Evolutionary conservation across 2,888 invertebrate species (phyloP), one percentile per base, ranked within the genome.

Genomic region (Digitonthophagus gazella): DNA sequence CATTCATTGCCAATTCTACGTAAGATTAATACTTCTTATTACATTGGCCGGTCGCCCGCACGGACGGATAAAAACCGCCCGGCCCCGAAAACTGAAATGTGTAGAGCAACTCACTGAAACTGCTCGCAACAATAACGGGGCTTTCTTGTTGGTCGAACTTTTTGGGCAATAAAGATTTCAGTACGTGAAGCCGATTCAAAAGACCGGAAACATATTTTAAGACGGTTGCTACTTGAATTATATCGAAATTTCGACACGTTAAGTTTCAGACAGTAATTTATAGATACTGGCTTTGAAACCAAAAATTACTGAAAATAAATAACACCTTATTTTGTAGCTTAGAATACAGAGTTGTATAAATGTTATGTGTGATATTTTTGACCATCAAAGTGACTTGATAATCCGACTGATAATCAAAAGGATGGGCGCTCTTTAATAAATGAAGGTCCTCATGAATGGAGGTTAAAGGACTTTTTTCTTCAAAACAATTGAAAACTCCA

Each of bases 151-250:
- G 28, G 28, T 44, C 28, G 6, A 44, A 44, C 28, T 44, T 44
- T 44, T 44, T 44, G 28, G 18, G n/a, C 58, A 58, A 19, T 58
- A 44, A 44, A 44, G 20, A 11, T 58, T 58, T 58, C 58, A 58
- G 18, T 58, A 3, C 58, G 3, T 20, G 15, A n/a, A 11, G 16
- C n/a, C 15, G 58, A 18, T 18, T 58, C 20, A 19, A 58, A 58
- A 16, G n/a, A 19, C 58, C 58, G 18, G 20, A 19, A 18, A n/a
- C 20, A 58, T 58, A 11, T 18, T 58, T 58, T 2, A 58, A 58
- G 18, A 58, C 58, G 58, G 6, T 58, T 15, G 5, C n/a, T n/a
- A 2, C 16, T 16, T 44, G 28, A 44, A 11, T 44, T 44, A 44
- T 44, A 11, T 44, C 28, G 28, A 44, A 44, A 11, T 44, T 44